Percentiles rank a stretch among this genome's conserved stretches.
phyloP scores from a whole-genome alignment of 2,113 vertebrate genomes.

The Mastomys coucha region DNA sequence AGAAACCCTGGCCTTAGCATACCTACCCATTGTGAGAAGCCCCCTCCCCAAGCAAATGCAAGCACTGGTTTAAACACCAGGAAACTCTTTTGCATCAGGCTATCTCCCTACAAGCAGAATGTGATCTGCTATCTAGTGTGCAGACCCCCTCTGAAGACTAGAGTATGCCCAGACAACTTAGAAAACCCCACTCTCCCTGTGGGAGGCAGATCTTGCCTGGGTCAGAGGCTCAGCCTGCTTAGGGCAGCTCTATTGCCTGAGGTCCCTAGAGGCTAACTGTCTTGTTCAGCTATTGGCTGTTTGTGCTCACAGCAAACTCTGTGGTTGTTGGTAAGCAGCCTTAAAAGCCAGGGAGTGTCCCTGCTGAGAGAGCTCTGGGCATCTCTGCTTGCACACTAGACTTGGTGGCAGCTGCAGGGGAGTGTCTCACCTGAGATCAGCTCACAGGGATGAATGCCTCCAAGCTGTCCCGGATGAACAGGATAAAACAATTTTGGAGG shows the following conservation, averaged over 20 bases:
- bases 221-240: constrained; percentile 30
- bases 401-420: constrained; percentile 75
- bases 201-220: background rate
- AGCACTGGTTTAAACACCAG: background rate
- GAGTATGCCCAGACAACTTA: constrained; percentile 40
- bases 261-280: constrained; percentile 84
- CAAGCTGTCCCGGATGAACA: constrained; percentile 90
- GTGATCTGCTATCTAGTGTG: background rate
- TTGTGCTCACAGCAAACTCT: constrained; percentile 89
- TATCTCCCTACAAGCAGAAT: constrained; percentile 60
- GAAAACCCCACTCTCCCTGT: constrained; percentile 50
- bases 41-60: background rate
- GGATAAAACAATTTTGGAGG: constrained; percentile 93
- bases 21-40: background rate
- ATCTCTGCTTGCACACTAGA: constrained; percentile 42
- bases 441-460: constrained; percentile 86
- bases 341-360: constrained; percentile 91
- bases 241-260: constrained; percentile 67
- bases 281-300: constrained; percentile 86
- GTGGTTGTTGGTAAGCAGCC: constrained; percentile 88
- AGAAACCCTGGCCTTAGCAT: background rate
- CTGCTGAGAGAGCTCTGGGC: constrained; percentile 82
- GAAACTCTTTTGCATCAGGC: background rate
- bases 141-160: constrained; percentile 66
- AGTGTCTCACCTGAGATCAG: constrained; percentile 81